phyloP scores from a whole-genome alignment of 1,140 invertebrate genomes.

The Olivierus martensii region DNA sequence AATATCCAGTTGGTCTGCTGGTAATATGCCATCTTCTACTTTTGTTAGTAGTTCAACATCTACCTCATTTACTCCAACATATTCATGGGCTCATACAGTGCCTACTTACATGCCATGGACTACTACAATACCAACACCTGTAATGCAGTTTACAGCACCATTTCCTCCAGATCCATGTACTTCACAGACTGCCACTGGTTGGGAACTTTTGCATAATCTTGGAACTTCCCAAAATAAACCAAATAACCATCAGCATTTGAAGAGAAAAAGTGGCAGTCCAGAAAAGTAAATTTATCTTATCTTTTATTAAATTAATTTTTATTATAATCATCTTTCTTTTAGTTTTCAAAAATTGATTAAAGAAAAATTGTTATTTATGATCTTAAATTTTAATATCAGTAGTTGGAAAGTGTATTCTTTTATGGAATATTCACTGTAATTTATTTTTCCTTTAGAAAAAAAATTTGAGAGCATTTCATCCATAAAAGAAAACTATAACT shows the following conservation, averaged over 20 bases:
- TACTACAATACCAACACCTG: background rate
- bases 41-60: background rate
- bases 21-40: no score
- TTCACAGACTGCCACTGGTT: constrained; percentile 16
- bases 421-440: no score
- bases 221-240: background rate
- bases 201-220: constrained; percentile 16
- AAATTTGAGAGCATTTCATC: no score
- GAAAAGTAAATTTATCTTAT: background rate
- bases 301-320: background rate
- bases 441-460: no score
- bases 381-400: no score
- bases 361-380: no score
- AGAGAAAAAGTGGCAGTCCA: constrained; percentile 7
- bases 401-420: no score
- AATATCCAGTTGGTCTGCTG: no score
- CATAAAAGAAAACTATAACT: no score
- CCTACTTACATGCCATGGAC: constrained; percentile 15
- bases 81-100: constrained; percentile 18
- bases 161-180: constrained; percentile 17
- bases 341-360: no score
- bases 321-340: background rate
- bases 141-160: constrained; percentile 13
- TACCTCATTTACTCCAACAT: background rate
- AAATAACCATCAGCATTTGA: constrained; percentile 11